Evolutionary conservation across 1,140 invertebrate genomes (phyloP), one percentile per base, ranked within the genome.

Genomic region (Trichoplusia ni): DNA sequence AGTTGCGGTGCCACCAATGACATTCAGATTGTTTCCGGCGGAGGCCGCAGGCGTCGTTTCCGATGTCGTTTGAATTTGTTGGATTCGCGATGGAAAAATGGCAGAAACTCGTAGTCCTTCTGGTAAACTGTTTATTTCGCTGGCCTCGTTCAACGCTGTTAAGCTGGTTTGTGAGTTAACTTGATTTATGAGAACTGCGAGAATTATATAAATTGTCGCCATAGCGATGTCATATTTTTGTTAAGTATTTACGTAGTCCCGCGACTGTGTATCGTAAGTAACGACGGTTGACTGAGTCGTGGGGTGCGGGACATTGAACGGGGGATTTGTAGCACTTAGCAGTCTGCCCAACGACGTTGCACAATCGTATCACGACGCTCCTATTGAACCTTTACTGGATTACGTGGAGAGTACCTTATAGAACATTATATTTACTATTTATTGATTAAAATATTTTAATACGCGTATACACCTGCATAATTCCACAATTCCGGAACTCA

Each of bases 241-340:
- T 56, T 63, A 67, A 21, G 46, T 27, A 69, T 64, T 67, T 67
- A 59, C 56, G 64, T 63, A 67, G 13, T 58, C 56, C 59, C 72
- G 71, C 72, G 73, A 69, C 76, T 67, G 73, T 76, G 71, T 78
- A 75, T 75, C 60, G 66, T 68, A 62, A 73, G 72, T 77, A 77
- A 69, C 74, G 69, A 68, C 54, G 69, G 49, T 64, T 73, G 66
- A 85, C 78, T 82, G 78, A 70, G 49, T 64, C 44, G 59, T 62
- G 63, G 59, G 70, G 73, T 67, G 74, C 64, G 73, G 79, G 77
- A 69, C 82, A 82, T 77, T 79, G 81, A 71, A 74, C 76, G 77
- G 73, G 69, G 87, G 85, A 87, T 88, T 89, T 90, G 82, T 85
- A 83, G 87, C 87, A 90, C 87, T 88, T 90, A 82, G 80, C 71